Conservation (phyloP, 2,113 vertebrate species). For the Lamprologus lemairii region DNA sequence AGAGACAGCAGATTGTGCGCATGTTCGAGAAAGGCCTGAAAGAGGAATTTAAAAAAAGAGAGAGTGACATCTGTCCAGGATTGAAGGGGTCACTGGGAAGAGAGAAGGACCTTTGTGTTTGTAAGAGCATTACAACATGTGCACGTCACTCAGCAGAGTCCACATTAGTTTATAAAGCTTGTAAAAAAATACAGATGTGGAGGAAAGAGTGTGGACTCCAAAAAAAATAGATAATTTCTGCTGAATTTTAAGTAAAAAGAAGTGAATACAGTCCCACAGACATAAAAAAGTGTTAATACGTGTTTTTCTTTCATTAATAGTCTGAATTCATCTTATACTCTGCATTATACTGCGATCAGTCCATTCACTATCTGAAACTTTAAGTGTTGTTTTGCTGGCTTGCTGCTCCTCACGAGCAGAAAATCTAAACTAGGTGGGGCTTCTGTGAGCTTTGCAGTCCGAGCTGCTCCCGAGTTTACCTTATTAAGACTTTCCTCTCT, state of each 20-base stretch:
- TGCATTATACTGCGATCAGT: rapidly evolving
- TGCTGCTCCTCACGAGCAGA: neutral
- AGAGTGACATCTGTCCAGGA: constrained; percentile 16
- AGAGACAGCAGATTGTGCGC: constrained; percentile 25
- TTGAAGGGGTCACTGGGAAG: constrained; percentile 24
- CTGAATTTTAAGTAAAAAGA: neutral
- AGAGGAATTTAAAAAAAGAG: neutral
- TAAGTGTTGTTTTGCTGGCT: neutral
- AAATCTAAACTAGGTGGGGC: neutral
- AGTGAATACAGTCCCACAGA: neutral
- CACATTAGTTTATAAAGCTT: neutral
- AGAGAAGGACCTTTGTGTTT: constrained; percentile 33
- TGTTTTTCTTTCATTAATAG: neutral
- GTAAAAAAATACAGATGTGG: neutral
- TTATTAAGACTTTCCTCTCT: neutral
- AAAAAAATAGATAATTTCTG: rapidly evolving
- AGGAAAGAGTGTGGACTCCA: neutral
- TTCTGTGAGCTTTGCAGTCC: neutral
- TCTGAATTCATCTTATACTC: neutral
- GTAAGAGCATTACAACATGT: constrained; percentile 9
- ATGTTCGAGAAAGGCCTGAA: neutral
- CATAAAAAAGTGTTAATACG: neutral
- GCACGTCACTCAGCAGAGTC: constrained; percentile 9
- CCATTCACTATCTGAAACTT: neutral
- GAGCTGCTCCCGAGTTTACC: neutral